phyloP scores from a whole-genome alignment of 2,888 invertebrate species.

The Pegoplata infirma region DNA sequence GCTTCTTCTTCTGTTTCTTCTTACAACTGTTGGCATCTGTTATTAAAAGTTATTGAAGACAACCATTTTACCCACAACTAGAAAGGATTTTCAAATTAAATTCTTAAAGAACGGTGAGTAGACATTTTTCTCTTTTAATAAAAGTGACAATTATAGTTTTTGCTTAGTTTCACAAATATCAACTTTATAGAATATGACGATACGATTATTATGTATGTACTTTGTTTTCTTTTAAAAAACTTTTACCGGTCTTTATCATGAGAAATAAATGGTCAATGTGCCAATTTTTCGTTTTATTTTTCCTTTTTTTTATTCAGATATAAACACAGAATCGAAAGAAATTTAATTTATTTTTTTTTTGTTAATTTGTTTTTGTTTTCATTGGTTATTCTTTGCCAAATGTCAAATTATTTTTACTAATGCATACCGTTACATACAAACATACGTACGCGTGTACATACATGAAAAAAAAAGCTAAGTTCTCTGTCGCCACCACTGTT shows the following conservation, averaged over 20 bases:
- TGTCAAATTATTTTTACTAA: constrained; percentile 30
- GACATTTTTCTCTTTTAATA: too few species aligned
- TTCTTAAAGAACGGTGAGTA: background rate
- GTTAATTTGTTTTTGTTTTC: constrained; percentile 24
- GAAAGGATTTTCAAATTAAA: background rate
- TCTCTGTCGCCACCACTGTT: background rate
- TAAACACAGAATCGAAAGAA: constrained; percentile 7
- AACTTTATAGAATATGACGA: too few species aligned
- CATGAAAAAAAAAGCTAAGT: background rate
- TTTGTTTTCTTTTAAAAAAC: background rate
- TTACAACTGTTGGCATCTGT: background rate
- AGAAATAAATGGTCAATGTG: constrained; percentile 25
- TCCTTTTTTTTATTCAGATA: constrained; percentile 10
- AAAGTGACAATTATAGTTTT: background rate
- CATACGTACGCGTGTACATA: too few species aligned
- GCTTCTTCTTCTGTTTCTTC: constrained; percentile 5
- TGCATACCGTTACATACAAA: constrained; percentile 15
- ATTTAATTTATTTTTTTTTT: constrained; percentile 26
- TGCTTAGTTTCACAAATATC: too few species aligned
- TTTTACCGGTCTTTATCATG: constrained; percentile 29
- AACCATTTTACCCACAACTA: too few species aligned
- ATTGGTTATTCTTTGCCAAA: constrained; percentile 36
- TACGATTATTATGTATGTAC: background rate
- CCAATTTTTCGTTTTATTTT: constrained; percentile 33
- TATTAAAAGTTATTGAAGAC: background rate